These are phyloP conservation scores for Anguilla obscura DNA, from an alignment of 2,797 vertebrate species.

Conservation along the genomic window DNA sequence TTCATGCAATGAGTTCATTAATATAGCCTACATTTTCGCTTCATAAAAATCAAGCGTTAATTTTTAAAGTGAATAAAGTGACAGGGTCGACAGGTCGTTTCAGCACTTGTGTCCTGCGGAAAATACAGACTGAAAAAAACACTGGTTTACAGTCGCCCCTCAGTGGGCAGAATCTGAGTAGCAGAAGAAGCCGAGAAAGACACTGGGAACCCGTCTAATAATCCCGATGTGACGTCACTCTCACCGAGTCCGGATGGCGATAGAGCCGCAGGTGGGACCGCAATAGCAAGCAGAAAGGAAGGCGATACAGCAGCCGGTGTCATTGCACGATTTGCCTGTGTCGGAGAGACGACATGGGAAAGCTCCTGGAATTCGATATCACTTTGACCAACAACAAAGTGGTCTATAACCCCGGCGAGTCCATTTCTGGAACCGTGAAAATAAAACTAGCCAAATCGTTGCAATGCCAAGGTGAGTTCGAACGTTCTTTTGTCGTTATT, in stretches of 20 bases:
- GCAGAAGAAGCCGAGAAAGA: background rate
- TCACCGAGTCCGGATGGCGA: background rate
- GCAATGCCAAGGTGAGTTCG: constrained; percentile 71
- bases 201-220: background rate
- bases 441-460: constrained; percentile 57
- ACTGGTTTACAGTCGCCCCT: background rate
- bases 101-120: too few species aligned
- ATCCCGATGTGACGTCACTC: constrained; percentile 6
- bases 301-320: background rate
- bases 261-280: background rate
- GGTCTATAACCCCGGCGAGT: constrained; percentile 70
- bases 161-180: background rate
- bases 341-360: constrained; percentile 64
- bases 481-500: constrained; percentile 8
- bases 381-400: constrained; percentile 64
- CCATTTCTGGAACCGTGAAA: constrained; percentile 62
- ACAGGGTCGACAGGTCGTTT: too few species aligned
- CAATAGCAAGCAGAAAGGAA: background rate
- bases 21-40: too few species aligned
- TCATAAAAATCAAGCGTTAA: too few species aligned
- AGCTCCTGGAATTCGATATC: constrained; percentile 66
- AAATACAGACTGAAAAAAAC: background rate
- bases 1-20: too few species aligned
- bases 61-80: too few species aligned
- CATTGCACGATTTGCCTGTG: constrained; percentile 7